Evolutionary conservation across 2,113 vertebrate genomes (phyloP), one percentile per base, ranked within the genome.

Genomic region (Erythrolamprus reginae): DNA sequence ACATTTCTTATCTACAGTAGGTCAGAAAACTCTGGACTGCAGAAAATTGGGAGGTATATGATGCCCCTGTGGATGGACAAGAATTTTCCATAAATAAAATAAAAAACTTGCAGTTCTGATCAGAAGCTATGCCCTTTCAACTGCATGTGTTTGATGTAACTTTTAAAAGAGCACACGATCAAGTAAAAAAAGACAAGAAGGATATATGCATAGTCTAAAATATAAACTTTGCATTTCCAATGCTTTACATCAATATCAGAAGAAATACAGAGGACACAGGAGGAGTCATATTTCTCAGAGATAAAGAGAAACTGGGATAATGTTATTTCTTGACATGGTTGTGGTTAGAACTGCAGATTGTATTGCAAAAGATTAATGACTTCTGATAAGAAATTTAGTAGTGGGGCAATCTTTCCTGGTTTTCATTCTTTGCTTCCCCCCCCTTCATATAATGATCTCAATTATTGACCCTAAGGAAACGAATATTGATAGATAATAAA

Each of bases 331-430:
- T 42, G 45, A 47, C 23, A 33, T 33, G 38, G 53, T 47, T 48
- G 26, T 15, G 28, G 52, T 1, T 3, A 24, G 47, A 19, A 24
- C 1, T 0, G 1, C 12, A 51, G 42, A 70, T 5, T 70, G 56
- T 10, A 0, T 0, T 28, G 15, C 15, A 24, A 21, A 58, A 8
- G 0, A 10, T 24, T 5, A 33, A 87, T 17, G 23, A 47, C 10
- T 0, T 38, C 10, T 10, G 9, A 17, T 9, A 13, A 4, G 0
- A 6, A 61, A 82, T n/a, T n/a, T n/a, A n/a, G n/a, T n/a, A n/a
- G n/a, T n/a, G n/a, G n/a, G n/a, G n/a, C n/a, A 52, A 53, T 17
- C 24, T 5, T 84, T 61, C n/a, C 33, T 2, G 26, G 48, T 61
- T 55, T 42, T 88, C 26, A 42, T 38, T 52, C 12, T 21, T 38